Conservation (phyloP, 2,113 vertebrate species). For the Rhinoptilus africanus region DNA sequence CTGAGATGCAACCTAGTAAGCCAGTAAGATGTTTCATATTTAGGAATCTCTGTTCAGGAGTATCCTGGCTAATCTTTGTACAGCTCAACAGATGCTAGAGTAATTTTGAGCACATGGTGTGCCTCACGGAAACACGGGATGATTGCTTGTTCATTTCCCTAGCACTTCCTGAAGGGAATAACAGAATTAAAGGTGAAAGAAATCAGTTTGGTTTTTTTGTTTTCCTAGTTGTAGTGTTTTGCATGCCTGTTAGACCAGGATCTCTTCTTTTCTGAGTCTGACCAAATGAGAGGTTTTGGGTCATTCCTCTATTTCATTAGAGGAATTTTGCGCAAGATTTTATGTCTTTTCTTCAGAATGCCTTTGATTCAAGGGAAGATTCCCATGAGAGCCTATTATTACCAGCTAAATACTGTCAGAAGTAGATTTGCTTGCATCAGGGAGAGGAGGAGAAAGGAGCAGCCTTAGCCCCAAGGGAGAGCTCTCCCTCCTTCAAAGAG, state of each 20-base stretch:
- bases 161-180: not conserved
- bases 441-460: not conserved
- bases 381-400: not conserved
- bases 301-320: not conserved
- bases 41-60: not conserved
- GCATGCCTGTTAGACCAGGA: not conserved
- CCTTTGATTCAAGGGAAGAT: not conserved
- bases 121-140: not conserved
- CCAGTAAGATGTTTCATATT: not conserved
- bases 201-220: not conserved
- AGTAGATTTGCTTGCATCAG: not conserved
- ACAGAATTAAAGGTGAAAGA: not conserved
- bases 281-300: not conserved
- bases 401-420: not conserved
- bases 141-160: not conserved
- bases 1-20: not conserved
- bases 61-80: not conserved
- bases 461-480: not conserved
- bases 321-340: not conserved
- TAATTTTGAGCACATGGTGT: not conserved
- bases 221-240: not conserved
- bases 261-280: not conserved
- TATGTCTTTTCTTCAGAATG: not conserved
- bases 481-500: not conserved
- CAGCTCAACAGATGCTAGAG: not conserved